phyloP scores from a whole-genome alignment of 2,113 vertebrate genomes.

The Uria aalge region DNA sequence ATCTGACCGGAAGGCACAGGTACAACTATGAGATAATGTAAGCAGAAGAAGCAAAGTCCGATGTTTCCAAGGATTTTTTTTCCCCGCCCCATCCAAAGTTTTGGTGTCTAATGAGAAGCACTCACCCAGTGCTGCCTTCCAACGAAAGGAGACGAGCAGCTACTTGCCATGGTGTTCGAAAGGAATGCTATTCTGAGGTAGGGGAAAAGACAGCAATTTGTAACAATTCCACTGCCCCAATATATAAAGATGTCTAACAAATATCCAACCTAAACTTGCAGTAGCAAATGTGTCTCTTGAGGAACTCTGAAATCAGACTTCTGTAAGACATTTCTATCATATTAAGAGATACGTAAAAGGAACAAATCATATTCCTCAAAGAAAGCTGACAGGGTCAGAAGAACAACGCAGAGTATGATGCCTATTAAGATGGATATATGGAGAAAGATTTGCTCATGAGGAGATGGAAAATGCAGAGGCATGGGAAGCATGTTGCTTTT shows the following conservation, averaged over 20 bases:
- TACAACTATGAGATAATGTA: background rate
- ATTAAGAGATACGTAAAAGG: background rate
- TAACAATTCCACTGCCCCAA: conserved; percentile 62
- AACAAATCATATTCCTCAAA: background rate
- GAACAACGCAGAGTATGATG: background rate
- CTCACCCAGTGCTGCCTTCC: conserved; percentile 92
- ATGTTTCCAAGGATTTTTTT: background rate
- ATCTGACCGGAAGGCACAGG: conserved; percentile 3
- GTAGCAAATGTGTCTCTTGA: conserved; percentile 13
- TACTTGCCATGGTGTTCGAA: conserved; percentile 98
- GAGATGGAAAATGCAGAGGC: conserved; percentile 5
- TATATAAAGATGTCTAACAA: conserved; percentile 41
- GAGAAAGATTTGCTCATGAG: background rate
- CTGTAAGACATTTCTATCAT: background rate
- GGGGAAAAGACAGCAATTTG: conserved; percentile 84
- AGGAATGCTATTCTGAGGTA: conserved; percentile 97
- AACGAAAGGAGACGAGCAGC: conserved; percentile 85
- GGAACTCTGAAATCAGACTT: background rate
- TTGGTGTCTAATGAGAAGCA: conserved; percentile 53
- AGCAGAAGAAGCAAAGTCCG: background rate
- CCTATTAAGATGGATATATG: background rate
- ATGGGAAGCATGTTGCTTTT: background rate
- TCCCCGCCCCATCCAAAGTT: conserved; percentile 49
- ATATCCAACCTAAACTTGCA: background rate
- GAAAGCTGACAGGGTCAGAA: conserved; percentile 10